phyloP scores from a whole-genome alignment of 1,140 invertebrate genomes.

The Orchestia grillus region DNA sequence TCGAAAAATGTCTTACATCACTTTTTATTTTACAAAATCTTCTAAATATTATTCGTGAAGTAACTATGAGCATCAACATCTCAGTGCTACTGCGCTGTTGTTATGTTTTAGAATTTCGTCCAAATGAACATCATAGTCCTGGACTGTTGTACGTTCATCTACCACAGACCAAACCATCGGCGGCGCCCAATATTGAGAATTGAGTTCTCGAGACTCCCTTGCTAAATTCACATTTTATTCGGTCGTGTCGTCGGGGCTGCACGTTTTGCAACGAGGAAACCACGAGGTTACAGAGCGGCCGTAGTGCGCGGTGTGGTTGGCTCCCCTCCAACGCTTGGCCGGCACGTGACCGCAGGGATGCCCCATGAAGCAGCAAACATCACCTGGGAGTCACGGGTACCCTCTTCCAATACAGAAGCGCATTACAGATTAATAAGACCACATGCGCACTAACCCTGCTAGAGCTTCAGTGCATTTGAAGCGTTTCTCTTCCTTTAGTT shows the following conservation, averaged over 20 bases:
- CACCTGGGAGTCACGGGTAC: background rate
- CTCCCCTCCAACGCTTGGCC: background rate
- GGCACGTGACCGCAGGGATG: constrained; percentile 18
- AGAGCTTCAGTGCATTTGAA: background rate
- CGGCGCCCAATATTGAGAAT: background rate
- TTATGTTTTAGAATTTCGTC: too few relatives aligned
- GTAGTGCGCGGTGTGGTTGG: background rate
- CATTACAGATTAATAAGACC: background rate
- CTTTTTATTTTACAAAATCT: too few relatives aligned
- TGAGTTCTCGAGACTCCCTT: background rate
- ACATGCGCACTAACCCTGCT: background rate
- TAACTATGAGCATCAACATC: too few relatives aligned
- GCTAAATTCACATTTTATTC: background rate
- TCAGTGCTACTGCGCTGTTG: too few relatives aligned
- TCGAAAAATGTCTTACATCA: too few relatives aligned
- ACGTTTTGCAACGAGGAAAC: constrained; percentile 4
- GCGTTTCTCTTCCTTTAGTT: background rate
- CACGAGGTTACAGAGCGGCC: background rate
- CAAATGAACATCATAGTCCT: too few relatives aligned
- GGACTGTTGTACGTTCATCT: background rate
- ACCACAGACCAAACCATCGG: background rate
- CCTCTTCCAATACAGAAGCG: background rate
- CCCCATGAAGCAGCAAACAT: background rate
- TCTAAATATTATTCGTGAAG: too few relatives aligned
- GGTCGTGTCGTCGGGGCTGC: background rate